Evolutionary conservation across 2,113 vertebrate genomes (phyloP).

Genomic region (Cygnus buccinator): DNA sequence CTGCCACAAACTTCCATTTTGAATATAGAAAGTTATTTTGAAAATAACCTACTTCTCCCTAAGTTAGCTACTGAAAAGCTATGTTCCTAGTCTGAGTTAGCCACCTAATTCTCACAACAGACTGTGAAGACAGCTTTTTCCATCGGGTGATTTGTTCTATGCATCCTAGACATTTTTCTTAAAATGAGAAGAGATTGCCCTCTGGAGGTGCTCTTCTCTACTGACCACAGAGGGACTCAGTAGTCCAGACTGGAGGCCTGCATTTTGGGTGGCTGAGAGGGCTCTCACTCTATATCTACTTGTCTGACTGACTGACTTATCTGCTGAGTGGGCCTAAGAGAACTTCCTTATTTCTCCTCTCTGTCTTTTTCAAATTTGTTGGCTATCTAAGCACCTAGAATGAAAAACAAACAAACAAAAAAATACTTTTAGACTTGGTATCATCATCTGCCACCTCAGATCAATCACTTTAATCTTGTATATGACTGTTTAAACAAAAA

Average conservation of each 20-base stretch:
- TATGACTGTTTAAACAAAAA: background rate
- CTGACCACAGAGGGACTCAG: background rate
- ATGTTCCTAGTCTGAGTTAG: background rate
- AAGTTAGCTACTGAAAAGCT: background rate
- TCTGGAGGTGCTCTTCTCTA: conserved; percentile 46
- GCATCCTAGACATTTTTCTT: background rate
- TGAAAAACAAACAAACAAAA: background rate
- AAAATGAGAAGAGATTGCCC: conserved; percentile 51
- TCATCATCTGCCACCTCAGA: background rate
- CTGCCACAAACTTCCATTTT: background rate
- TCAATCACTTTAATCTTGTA: background rate
- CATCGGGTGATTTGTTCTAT: background rate
- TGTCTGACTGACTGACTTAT: background rate
- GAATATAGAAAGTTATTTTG: background rate
- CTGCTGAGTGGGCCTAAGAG: background rate
- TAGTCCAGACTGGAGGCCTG: background rate
- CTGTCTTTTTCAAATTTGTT: background rate
- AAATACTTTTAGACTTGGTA: background rate
- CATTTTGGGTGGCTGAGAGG: background rate
- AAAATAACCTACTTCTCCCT: background rate
- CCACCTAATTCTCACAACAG: background rate
- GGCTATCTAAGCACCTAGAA: background rate
- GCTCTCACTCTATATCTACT: background rate
- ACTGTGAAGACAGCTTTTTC: background rate
- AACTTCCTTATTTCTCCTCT: background rate